Evolutionary conservation across 1,140 invertebrate species (phyloP), one percentile per base, ranked within the genome.

Genomic region (Drosophila repletoides): DNA sequence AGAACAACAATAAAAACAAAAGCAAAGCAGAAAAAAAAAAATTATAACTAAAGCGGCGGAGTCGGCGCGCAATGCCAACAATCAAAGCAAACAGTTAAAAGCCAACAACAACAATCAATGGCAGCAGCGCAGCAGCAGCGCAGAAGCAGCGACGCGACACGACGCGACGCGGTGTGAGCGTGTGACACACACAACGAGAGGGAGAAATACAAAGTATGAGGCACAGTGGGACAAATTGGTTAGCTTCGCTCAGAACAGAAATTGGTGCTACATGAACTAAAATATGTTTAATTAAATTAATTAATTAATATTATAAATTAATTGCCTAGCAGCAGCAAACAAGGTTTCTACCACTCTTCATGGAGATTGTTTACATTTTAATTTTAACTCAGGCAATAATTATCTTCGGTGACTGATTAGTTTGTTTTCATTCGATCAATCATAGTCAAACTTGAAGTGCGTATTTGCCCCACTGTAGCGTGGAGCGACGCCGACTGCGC

Each of bases 61-160:
- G 61, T 65, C 53, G 53, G 33, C 61, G 61, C 53, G 40, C 61
- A 41, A 56, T 46, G 26, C 40, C 31, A 61, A 46, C 56, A 56
- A 58, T 22, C 7, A 28, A 51, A 59, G 55, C 60, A 58, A 80
- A 80, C 76, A 73, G 76, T 79, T 79, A 79, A 70, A 52, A 65
- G 29, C 43, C 48, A 51, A 52, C 58, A 56, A 43, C 49, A 40
- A 73, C 40, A 53, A 24, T n/a, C n/a, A n/a, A n/a, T n/a, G n/a
- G n/a, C n/a, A n/a, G n/a, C n/a, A n/a, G n/a, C n/a, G n/a, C 36
- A 17, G 12, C 14, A 7, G 45, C 29, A n/a, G 40, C 7, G 49
- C 10, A 33, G 12, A 15, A 9, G 34, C 5, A 43, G 3, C 33
- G 4, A 46, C 38, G 38, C 17, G 41, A 33, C 41, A 3, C 17